Evolutionary conservation across 2,113 vertebrate species (phyloP), one percentile per base, ranked within the genome.

Genomic region (Potamarius usumacintae): DNA sequence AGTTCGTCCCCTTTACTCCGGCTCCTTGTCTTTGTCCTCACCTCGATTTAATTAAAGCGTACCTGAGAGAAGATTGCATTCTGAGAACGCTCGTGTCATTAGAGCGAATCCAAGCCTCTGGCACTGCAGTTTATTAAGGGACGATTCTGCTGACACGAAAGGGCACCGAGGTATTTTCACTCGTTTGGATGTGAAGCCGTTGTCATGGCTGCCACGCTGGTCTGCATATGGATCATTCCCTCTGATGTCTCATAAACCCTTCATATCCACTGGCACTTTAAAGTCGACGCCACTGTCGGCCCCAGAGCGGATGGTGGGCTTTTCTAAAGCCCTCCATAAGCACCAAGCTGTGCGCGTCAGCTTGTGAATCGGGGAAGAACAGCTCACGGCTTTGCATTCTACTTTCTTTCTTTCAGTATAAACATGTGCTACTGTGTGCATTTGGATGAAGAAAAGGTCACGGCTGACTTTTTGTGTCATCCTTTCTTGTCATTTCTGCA

Each of bases 41-140:
- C 42, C 74, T 82, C 80, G 88, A 93, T 90, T 94, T 94, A 92
- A 94, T 95, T 94, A 95, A 92, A 88, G 88, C 89, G 88, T 89
- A 93, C 93, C 93, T 91, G 50, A 78, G 92, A 93, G 91, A 90
- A 90, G 89, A 90, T 82, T 52, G 53, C 85, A 55, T 82, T 83
- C 89, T 85, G 86, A 85, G 90, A 94, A 90, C 90, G 83, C 88
- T 93, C 86, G 92, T 93, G 92, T 92, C 92, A 92, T 93, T 92
- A 92, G 89, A 89, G 18, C 27, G 25, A 9, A 89, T 85, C 88
- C 17, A n/a, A 9, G 71, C 71, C 71, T 77, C 60, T 3, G 57
- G 85, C n/a, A 4, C 89, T 78, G 81, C 65, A 52, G 79, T 87
- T 88, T 89, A 82, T 88, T 86, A 86, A 48, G 8, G 85, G 82